These are phyloP conservation scores for Frankliniella fusca DNA, from an alignment of 2,888 invertebrate genomes.

Conservation along the genomic window DNA sequence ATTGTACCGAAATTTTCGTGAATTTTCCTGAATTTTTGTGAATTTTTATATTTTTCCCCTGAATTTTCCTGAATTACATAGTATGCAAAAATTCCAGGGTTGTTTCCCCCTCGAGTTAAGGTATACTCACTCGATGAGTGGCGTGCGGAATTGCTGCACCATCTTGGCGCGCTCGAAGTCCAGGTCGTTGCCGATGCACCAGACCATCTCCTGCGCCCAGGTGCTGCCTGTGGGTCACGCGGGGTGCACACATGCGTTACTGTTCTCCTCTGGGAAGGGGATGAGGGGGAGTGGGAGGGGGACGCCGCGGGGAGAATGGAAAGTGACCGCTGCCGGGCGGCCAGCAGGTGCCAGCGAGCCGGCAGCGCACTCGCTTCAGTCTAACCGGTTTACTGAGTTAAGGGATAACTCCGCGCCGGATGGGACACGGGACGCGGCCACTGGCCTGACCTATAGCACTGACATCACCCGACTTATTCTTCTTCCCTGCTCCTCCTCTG, in stretches of 20 bases:
- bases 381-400: not conserved
- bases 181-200: slow-evolving; percentile 77
- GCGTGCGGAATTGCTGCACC: slow-evolving; percentile 61
- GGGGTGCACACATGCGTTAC: too few species aligned
- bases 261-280: not conserved
- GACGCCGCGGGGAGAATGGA: not conserved
- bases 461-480: not conserved
- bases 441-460: not conserved
- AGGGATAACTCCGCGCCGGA: not conserved
- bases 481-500: too few species aligned
- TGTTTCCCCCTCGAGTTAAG: too few species aligned
- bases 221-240: slow-evolving; percentile 64
- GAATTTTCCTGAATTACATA: too few species aligned
- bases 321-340: not conserved
- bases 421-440: not conserved
- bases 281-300: not conserved
- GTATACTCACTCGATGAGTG: slow-evolving; percentile 61
- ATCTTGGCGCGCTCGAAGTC: slow-evolving; percentile 71
- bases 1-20: too few species aligned
- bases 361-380: not conserved
- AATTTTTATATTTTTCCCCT: too few species aligned
- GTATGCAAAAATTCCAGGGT: too few species aligned
- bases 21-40: too few species aligned
- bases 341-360: not conserved
- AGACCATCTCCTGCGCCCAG: slow-evolving; percentile 91